These are phyloP conservation scores for Cassiopea andromeda DNA, from an alignment of 30 jellyfish, hydroid and myxozoan species.

Conservation along the genomic window DNA sequence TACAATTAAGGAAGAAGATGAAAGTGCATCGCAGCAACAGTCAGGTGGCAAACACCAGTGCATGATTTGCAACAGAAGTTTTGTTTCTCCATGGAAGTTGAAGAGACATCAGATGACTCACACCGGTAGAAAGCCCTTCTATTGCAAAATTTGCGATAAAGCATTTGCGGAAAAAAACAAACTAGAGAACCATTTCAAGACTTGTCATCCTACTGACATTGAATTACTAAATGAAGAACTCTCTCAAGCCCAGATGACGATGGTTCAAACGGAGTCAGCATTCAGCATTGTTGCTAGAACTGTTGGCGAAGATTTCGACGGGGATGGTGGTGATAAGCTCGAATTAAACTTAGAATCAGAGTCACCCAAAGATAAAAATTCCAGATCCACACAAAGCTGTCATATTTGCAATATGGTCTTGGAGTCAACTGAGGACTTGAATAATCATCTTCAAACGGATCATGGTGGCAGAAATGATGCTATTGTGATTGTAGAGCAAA, in stretches of 20 bases:
- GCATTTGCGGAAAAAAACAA: slow-evolving; percentile 71
- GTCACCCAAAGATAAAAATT: background rate
- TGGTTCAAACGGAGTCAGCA: slow-evolving; percentile 47
- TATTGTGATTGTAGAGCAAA: background rate
- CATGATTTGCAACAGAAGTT: slow-evolving; percentile 27
- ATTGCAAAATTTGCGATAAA: slow-evolving; percentile 55
- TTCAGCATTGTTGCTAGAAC: slow-evolving; percentile 65
- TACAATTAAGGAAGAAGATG: slow-evolving; percentile 7
- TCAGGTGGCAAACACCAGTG: slow-evolving; percentile 58
- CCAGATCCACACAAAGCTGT: background rate
- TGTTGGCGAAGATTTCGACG: slow-evolving; percentile 8
- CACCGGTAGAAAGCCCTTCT: slow-evolving; percentile 68
- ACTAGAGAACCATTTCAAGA: slow-evolving; percentile 57
- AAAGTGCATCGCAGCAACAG: slow-evolving; percentile 17
- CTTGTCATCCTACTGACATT: slow-evolving; percentile 40
- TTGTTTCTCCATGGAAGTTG: slow-evolving; percentile 72
- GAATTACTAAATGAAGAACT: slow-evolving; percentile 25
- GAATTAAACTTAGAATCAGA: background rate
- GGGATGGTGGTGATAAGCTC: slow-evolving; percentile 3
- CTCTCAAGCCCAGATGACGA: slow-evolving; percentile 33
- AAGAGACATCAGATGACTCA: slow-evolving; percentile 63
- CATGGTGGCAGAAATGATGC: slow-evolving; percentile 6
- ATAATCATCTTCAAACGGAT: slow-evolving; percentile 1
- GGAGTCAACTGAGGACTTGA: background rate
- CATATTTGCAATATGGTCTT: slow-evolving; percentile 15